phyloP scores from a whole-genome alignment of 2,888 invertebrate species.

The Meteorus colon region DNA sequence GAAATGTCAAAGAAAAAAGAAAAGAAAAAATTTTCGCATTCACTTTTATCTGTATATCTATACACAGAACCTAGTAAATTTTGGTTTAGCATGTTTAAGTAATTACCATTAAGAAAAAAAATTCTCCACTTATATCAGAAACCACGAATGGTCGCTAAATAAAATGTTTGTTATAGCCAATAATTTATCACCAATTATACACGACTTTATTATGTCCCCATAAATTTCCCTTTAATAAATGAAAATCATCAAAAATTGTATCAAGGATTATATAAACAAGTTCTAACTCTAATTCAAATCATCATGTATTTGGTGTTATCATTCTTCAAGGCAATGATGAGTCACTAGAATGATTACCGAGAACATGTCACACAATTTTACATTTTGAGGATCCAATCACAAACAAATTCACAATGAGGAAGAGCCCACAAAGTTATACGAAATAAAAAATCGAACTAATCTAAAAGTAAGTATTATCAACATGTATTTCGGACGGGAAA shows the following conservation, averaged over 20 bases:
- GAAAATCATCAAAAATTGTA: slow-evolving; percentile 17
- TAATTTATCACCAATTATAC: slow-evolving; percentile 37
- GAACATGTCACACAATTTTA: not conserved
- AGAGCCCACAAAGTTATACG: not conserved
- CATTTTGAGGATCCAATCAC: not conserved
- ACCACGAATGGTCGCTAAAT: slow-evolving; percentile 27
- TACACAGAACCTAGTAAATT: slow-evolving; percentile 28
- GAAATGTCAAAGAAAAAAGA: slow-evolving; percentile 31
- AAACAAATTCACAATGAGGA: not conserved
- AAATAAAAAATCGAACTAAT: not conserved
- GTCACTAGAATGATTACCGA: too few relatives aligned
- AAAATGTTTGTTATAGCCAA: slow-evolving; percentile 43
- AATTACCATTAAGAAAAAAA: slow-evolving; percentile 8
- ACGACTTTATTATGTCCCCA: slow-evolving; percentile 36
- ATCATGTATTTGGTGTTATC: not conserved
- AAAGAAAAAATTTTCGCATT: slow-evolving; percentile 28
- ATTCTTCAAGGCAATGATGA: not conserved
- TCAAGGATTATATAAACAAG: not conserved
- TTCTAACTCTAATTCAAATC: too few relatives aligned
- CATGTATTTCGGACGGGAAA: not conserved
- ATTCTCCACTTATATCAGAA: slow-evolving; percentile 31
- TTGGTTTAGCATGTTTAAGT: slow-evolving; percentile 35
- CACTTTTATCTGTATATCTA: slow-evolving; percentile 42
- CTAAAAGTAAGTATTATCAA: not conserved
- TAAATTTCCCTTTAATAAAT: slow-evolving; percentile 29